These are phyloP conservation scores for Mormyrops attenuatus DNA, from an alignment of 2,797 vertebrate species.

Conservation along the genomic window DNA sequence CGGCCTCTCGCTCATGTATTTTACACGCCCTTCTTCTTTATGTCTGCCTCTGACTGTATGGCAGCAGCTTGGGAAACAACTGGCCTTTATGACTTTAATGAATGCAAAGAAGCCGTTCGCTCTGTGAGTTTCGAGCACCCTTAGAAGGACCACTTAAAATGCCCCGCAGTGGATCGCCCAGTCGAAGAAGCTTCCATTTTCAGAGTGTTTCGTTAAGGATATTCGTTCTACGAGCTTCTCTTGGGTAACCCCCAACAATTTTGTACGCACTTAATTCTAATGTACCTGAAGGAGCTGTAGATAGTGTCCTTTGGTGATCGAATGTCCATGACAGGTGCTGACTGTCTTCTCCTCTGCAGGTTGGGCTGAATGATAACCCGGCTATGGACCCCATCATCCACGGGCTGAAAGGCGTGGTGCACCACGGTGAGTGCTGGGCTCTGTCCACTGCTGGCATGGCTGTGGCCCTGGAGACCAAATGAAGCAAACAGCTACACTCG, in stretches of 20 bases:
- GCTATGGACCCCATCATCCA: slow-evolving; percentile 92
- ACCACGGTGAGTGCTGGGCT: slow-evolving; percentile 80
- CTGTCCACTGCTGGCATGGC: too few species aligned
- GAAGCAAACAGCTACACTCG: neutral
- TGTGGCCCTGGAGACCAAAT: neutral
- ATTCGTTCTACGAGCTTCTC: neutral
- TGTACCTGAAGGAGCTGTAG: slow-evolving; percentile 47
- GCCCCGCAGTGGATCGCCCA: neutral
- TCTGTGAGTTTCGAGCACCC: neutral
- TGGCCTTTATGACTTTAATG: slow-evolving; percentile 6
- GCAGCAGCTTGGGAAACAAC: neutral
- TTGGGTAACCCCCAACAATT: neutral
- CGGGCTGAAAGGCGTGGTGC: slow-evolving; percentile 89
- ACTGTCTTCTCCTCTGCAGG: slow-evolving; percentile 70
- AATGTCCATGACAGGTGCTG: slow-evolving; percentile 56
- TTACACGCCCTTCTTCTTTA: neutral
- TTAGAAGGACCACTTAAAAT: neutral
- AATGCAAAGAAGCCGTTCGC: neutral
- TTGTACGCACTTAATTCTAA: neutral
- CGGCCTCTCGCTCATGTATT: neutral
- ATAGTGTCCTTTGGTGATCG: slow-evolving; percentile 48
- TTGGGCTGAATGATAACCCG: slow-evolving; percentile 85
- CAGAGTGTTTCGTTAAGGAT: neutral
- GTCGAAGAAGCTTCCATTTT: neutral
- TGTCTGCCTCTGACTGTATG: neutral